phyloP scores from a whole-genome alignment of 2,797 vertebrate species.

The Muscicapa striata region DNA sequence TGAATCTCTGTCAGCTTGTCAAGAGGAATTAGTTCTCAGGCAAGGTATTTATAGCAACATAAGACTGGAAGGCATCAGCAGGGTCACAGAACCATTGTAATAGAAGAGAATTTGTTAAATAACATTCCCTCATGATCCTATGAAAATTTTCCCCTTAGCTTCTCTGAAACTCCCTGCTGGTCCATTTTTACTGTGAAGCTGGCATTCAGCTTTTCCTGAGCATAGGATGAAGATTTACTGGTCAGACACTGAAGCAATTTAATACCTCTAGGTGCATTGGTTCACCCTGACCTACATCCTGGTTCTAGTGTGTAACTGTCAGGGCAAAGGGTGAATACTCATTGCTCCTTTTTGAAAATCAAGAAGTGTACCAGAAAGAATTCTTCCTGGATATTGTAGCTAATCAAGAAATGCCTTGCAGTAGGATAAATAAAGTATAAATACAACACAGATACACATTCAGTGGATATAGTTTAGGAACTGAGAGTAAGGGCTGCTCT shows the following conservation, averaged over 20 bases:
- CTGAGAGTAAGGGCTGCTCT: not conserved
- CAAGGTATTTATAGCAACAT: slow-evolving; percentile 60
- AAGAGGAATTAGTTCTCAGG: slow-evolving; percentile 56
- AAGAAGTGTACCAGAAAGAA: not conserved
- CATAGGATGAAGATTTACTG: slow-evolving; percentile 9
- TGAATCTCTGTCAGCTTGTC: slow-evolving; percentile 40
- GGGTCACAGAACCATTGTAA: slow-evolving; percentile 43
- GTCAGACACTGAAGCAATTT: slow-evolving; percentile 11
- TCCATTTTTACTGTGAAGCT: slow-evolving; percentile 15
- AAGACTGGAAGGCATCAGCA: slow-evolving; percentile 46
- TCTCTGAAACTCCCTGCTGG: not conserved
- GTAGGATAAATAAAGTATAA: not conserved
- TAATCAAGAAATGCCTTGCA: not conserved
- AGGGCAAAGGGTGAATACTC: not conserved
- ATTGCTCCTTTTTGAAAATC: not conserved
- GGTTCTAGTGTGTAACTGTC: not conserved
- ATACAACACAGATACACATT: not conserved
- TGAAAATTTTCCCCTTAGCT: not conserved
- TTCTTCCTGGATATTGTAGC: not conserved
- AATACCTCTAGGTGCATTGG: not conserved
- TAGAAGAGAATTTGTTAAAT: slow-evolving; percentile 48
- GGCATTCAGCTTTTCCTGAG: slow-evolving; percentile 11
- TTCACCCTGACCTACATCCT: slow-evolving; percentile 31
- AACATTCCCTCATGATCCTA: not conserved
- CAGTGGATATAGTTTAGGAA: not conserved